A percentile compares a stretch with the other conserved stretches of the same genome.
These are phyloP conservation scores for Unio pictorum DNA, from an alignment of 2,888 invertebrate species.

Conservation along the genomic window DNA sequence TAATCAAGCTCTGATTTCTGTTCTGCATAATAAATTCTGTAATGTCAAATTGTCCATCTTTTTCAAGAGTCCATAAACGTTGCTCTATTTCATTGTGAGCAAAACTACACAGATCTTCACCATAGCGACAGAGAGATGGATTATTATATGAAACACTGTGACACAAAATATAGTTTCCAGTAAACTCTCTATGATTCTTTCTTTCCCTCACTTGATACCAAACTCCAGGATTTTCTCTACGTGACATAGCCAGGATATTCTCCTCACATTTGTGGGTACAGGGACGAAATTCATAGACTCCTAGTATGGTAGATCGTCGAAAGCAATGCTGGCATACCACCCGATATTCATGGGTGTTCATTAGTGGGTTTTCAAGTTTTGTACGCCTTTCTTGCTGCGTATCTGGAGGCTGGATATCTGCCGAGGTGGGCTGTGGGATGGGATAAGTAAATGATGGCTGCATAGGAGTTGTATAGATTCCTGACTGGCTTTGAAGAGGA, in stretches of 20 bases:
- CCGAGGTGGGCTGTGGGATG: background rate
- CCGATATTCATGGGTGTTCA: conserved; percentile 34
- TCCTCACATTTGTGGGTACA: conserved; percentile 55
- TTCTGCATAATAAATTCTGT: conserved; percentile 63
- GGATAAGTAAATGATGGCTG: conserved; percentile 3
- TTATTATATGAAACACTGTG: conserved; percentile 40
- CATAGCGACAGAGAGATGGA: conserved; percentile 45
- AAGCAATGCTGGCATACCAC: conserved; percentile 53
- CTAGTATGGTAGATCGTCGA: conserved; percentile 24
- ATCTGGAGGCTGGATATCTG: background rate
- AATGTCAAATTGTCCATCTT: conserved; percentile 58
- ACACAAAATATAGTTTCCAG: conserved; percentile 60
- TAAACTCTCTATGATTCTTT: conserved; percentile 57
- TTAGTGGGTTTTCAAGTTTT: conserved; percentile 40
- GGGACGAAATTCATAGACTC: conserved; percentile 29
- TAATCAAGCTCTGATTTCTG: conserved; percentile 21
- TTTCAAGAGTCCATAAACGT: conserved; percentile 62
- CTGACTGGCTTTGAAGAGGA: conserved; percentile 5
- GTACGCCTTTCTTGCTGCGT: conserved; percentile 7
- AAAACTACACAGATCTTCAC: conserved; percentile 57
- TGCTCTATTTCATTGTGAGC: conserved; percentile 62
- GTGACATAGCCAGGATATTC: conserved; percentile 50
- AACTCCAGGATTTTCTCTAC: conserved; percentile 11
- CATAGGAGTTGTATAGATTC: conserved; percentile 6
- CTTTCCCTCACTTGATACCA: conserved; percentile 61